These are phyloP conservation scores for Eupithecia pulchellata DNA, from an alignment of 2,888 invertebrate genomes.

Conservation along the genomic window DNA sequence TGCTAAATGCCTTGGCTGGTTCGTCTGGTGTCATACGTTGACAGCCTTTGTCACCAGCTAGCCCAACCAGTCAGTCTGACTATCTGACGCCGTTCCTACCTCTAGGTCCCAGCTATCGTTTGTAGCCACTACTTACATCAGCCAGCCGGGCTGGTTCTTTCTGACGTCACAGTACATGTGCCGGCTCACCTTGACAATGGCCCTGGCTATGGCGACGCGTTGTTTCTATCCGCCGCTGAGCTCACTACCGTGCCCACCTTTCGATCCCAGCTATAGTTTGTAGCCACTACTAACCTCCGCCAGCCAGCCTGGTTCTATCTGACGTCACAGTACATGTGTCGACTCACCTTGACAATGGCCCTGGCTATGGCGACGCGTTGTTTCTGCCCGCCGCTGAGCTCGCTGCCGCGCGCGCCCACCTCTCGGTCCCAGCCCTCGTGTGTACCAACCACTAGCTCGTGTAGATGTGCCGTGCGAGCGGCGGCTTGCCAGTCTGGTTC, in stretches of 20 bases:
- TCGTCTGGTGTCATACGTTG: background rate
- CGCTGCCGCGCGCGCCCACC: slow-evolving; percentile 95
- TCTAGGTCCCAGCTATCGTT: slow-evolving; percentile 90
- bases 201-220: slow-evolving; percentile 96
- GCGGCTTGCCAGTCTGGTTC: slow-evolving; percentile 84
- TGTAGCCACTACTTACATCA: slow-evolving; percentile 90
- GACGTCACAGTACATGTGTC: background rate
- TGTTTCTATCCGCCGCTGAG: slow-evolving; percentile 98
- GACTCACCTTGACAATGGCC: slow-evolving; percentile 92
- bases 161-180: background rate
- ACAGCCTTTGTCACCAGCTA: background rate
- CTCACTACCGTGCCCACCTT: slow-evolving; percentile 94
- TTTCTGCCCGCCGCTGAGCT: slow-evolving; percentile 97
- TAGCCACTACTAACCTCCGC: slow-evolving; percentile 89
- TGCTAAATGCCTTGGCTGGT: background rate
- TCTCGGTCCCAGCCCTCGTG: slow-evolving; percentile 90
- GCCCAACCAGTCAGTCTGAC: too few relatives aligned
- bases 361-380: slow-evolving; percentile 97
- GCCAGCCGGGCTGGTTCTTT: background rate
- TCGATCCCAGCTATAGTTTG: slow-evolving; percentile 89
- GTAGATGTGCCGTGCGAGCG: slow-evolving; percentile 93
- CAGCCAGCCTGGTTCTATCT: background rate
- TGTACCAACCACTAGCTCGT: slow-evolving; percentile 91
- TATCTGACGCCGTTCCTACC: slow-evolving; percentile 97
- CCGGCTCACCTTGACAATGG: slow-evolving; percentile 90